These are phyloP conservation scores for Spatulosminthurus flaviceps DNA, from an alignment of 2,888 invertebrate species.

Conservation along the genomic window DNA sequence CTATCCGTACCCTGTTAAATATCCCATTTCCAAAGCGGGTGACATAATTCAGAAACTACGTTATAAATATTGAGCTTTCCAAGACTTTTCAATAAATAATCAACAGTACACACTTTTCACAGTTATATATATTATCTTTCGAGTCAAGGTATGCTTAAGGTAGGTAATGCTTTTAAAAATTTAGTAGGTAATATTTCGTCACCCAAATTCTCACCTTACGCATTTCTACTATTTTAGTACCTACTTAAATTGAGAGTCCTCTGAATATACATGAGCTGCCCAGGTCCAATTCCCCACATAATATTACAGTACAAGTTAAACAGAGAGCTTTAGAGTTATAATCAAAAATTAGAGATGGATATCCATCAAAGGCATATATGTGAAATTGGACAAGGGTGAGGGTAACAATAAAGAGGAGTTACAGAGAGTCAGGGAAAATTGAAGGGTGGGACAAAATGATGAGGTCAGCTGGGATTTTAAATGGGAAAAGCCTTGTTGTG, in stretches of 20 bases:
- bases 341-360: background rate
- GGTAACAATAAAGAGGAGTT: too few species aligned
- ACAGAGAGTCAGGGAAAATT: background rate
- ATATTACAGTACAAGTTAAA: background rate
- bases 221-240: too few species aligned
- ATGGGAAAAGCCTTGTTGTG: background rate
- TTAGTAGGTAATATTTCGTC: background rate
- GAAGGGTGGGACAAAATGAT: constrained; percentile 25
- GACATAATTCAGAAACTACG: background rate
- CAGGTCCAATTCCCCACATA: too few species aligned
- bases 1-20: too few species aligned
- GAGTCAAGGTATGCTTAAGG: background rate
- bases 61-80: background rate
- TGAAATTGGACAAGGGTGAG: background rate
- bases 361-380: background rate
- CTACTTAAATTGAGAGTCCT: too few species aligned
- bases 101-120: background rate
- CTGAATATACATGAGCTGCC: too few species aligned
- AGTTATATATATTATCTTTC: background rate
- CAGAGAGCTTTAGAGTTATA: background rate
- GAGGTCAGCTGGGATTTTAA: constrained; percentile 34
- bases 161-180: constrained; percentile 12
- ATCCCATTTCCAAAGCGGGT: background rate
- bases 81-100: background rate
- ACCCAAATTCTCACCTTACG: background rate